These are phyloP conservation scores for Grammomys surdaster DNA, from an alignment of 2,113 vertebrate species.

Conservation along the genomic window DNA sequence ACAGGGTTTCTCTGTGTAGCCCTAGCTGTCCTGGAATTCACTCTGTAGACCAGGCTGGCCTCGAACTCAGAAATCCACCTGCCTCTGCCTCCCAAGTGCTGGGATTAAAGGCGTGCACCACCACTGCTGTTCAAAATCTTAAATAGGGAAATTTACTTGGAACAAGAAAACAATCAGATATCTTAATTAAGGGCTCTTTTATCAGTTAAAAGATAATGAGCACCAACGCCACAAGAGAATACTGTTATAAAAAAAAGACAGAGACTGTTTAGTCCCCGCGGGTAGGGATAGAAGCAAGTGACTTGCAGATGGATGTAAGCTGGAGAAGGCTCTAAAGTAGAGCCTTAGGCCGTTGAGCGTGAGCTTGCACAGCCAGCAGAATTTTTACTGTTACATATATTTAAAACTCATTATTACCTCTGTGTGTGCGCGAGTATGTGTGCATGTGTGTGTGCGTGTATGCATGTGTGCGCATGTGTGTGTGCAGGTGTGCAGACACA, in stretches of 20 bases:
- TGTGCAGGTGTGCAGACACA: no score
- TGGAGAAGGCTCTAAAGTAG: slow-evolving; percentile 15
- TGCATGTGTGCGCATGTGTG: background rate
- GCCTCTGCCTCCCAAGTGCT: no score
- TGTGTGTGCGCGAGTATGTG: background rate
- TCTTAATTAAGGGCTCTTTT: slow-evolving; percentile 35
- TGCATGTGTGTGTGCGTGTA: background rate
- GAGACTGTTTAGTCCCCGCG: background rate
- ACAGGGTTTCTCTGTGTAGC: no score
- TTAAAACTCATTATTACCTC: background rate
- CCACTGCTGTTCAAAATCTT: background rate
- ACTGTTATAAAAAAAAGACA: slow-evolving; percentile 20
- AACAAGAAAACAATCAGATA: slow-evolving; percentile 15
- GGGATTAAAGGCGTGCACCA: no score
- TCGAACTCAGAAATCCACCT: no score
- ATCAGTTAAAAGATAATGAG: slow-evolving; percentile 33
- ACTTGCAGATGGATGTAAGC: background rate
- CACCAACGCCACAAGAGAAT: background rate
- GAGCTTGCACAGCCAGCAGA: background rate
- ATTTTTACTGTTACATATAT: background rate
- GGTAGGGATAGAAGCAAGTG: background rate
- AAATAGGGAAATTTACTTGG: background rate
- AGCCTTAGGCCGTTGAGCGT: background rate
- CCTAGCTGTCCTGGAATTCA: no score
- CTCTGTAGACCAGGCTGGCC: no score